phyloP scores from a whole-genome alignment of 1,140 invertebrate species.

The Drosophila pseudoananassae region DNA sequence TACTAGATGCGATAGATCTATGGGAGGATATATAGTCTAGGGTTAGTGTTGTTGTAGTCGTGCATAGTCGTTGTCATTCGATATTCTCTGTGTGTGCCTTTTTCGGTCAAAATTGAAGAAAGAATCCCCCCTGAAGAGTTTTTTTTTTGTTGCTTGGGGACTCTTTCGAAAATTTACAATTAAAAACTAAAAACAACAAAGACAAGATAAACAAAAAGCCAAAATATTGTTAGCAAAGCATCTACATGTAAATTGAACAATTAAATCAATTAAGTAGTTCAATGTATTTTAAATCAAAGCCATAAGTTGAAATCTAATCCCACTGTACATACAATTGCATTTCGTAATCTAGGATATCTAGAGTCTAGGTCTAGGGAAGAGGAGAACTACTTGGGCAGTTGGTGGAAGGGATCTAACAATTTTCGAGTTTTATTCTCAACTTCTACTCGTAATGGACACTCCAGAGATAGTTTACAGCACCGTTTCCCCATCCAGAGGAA shows the following conservation, averaged over 20 bases:
- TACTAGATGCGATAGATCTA: slow-evolving; percentile 44
- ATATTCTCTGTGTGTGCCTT: slow-evolving; percentile 81
- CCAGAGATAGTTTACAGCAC: slow-evolving; percentile 24
- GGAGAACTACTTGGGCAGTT: slow-evolving; percentile 34
- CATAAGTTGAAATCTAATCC: slow-evolving; percentile 50
- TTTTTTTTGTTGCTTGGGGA: slow-evolving; percentile 39
- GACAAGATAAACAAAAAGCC: slow-evolving; percentile 52
- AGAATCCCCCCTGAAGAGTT: slow-evolving; percentile 46
- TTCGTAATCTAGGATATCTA: slow-evolving; percentile 54
- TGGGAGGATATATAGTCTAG: slow-evolving; percentile 22
- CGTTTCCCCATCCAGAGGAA: slow-evolving; percentile 17
- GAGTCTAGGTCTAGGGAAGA: slow-evolving; percentile 20
- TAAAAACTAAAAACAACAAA: slow-evolving; percentile 12
- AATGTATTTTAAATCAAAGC: slow-evolving; percentile 71
- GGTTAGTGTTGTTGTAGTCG: slow-evolving; percentile 54
- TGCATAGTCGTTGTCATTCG: slow-evolving; percentile 71
- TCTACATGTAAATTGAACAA: slow-evolving; percentile 57
- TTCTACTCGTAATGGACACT: slow-evolving; percentile 26
- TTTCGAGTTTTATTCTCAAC: slow-evolving; percentile 30
- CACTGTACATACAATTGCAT: slow-evolving; percentile 76
- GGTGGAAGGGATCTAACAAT: slow-evolving; percentile 39
- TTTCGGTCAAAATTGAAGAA: slow-evolving; percentile 78
- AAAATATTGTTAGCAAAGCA: slow-evolving; percentile 63
- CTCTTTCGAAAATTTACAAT: slow-evolving; percentile 68
- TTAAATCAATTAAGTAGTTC: slow-evolving; percentile 69